Evolutionary conservation across 2,797 vertebrate genomes (phyloP), one percentile per base, ranked within the genome.

Genomic region (Eulemur mongoz): DNA sequence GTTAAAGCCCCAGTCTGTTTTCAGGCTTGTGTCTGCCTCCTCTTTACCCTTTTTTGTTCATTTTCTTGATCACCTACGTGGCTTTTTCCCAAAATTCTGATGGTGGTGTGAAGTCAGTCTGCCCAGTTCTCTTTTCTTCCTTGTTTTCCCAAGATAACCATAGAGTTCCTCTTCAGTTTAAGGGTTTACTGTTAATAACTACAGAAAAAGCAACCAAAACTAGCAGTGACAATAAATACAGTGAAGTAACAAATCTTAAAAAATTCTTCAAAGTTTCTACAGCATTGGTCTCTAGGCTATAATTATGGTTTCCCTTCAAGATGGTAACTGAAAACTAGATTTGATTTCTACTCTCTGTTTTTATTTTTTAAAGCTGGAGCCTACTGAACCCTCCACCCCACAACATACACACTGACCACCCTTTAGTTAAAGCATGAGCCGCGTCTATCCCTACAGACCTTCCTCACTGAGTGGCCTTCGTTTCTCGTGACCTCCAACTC

Each of bases 131-230:
- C 50, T 50, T 32, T 43, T 86, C 69, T 92, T 61, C 38, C 59
- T 81, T 69, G 38, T 50, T 92, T 84, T 18, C 54, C 94, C 82
- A 86, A 52, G 48, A 87, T 65, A 85, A 93, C 38, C 30, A 81
- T 75, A 72, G 83, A 87, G 63, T n/a, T 45, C 52, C 22, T 89
- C 80, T 88, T 52, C 80, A 65, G 94, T 87, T 94, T 95, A 90
- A 97, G 84, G 45, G 40, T 89, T 97, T 94, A 78, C 35, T 94
- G 73, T 69, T 95, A 92, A 90, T 94, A 97, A 94, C 75, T 72
- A 76, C 27, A 40, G 76, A 5, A 25, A 30, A 50, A 83, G 18
- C 38, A 67, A 25, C 7, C 78, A 25, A 45, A 84, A 45, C 35
- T 52, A 84, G 80, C 63, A 90, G 76, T 81, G 92, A 90, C 73